Percentiles rank a stretch among this genome's conserved stretches.
These are phyloP conservation scores for Monodelphis domestica DNA, from an alignment of 2,797 vertebrate species.

Conservation along the genomic window DNA sequence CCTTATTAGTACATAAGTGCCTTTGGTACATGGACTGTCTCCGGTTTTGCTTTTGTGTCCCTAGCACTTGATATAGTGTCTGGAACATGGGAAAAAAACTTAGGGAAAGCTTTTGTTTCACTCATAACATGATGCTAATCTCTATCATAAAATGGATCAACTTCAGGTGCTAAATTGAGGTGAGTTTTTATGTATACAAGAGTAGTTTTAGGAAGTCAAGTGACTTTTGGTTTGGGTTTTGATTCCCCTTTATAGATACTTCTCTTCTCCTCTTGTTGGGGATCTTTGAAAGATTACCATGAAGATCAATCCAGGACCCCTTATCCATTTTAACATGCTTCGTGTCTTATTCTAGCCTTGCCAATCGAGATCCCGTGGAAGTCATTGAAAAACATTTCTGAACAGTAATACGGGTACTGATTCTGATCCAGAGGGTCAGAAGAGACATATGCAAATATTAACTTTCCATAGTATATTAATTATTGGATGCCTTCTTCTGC, in stretches of 20 bases:
- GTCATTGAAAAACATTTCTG: background rate
- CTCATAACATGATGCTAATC: background rate
- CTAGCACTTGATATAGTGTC: background rate
- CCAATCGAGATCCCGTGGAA: background rate
- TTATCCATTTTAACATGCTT: background rate
- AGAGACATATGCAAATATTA: background rate
- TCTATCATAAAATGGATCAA: background rate
- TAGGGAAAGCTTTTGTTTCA: background rate
- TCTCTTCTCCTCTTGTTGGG: background rate
- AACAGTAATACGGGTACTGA: background rate
- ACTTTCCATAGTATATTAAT: background rate
- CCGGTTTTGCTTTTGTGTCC: background rate
- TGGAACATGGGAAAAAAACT: background rate
- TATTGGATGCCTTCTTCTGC: background rate
- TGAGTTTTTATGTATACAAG: background rate
- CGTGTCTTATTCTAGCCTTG: background rate
- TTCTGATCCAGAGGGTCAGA: background rate
- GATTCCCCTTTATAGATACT: background rate
- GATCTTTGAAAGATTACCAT: background rate
- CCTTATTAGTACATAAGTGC: background rate
- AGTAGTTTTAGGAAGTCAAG: background rate
- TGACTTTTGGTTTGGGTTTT: background rate
- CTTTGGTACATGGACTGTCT: background rate
- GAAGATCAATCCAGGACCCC: background rate
- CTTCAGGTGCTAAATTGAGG: background rate